Conservation (phyloP, 2,797 vertebrate genomes). For the Catostomus latipinnis region DNA sequence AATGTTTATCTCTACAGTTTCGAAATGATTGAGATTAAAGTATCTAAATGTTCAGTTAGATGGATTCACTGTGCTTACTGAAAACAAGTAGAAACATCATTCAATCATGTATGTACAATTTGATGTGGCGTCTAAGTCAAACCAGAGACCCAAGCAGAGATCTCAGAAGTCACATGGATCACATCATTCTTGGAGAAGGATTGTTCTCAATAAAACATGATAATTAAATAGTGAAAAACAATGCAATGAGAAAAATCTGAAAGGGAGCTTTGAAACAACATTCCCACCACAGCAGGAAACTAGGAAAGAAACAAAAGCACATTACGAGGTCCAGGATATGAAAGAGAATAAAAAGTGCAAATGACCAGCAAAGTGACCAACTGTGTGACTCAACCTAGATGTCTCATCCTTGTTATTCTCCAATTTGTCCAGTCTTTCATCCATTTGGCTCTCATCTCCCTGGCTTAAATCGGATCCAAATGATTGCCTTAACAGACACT, state of each 20-base stretch:
- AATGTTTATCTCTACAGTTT: background rate
- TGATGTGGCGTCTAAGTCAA: background rate
- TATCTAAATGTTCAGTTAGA: conserved; percentile 18
- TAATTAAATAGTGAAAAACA: background rate
- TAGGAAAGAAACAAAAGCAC: conserved; percentile 26
- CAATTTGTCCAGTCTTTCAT: conserved; percentile 36
- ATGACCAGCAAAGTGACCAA: background rate
- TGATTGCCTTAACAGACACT: conserved; percentile 45
- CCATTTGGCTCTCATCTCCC: conserved; percentile 32
- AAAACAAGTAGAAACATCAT: conserved; percentile 18
- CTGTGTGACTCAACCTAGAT: conserved; percentile 47
- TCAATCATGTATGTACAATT: background rate
- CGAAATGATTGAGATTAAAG: background rate
- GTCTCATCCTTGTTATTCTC: conserved; percentile 57
- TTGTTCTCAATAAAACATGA: conserved; percentile 4
- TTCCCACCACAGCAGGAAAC: background rate
- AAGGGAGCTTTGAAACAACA: conserved; percentile 21
- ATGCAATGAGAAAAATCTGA: conserved; percentile 19
- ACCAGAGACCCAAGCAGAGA: background rate
- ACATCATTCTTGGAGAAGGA: background rate
- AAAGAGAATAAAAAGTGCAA: background rate
- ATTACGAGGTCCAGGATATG: background rate
- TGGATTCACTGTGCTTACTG: background rate
- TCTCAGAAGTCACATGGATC: background rate
- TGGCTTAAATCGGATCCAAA: conserved; percentile 41